A percentile compares a stretch with the other conserved stretches of the same genome.
These are phyloP conservation scores for Rhogogaster chlorosoma DNA, from an alignment of 2,888 invertebrate genomes.

Conservation along the genomic window DNA sequence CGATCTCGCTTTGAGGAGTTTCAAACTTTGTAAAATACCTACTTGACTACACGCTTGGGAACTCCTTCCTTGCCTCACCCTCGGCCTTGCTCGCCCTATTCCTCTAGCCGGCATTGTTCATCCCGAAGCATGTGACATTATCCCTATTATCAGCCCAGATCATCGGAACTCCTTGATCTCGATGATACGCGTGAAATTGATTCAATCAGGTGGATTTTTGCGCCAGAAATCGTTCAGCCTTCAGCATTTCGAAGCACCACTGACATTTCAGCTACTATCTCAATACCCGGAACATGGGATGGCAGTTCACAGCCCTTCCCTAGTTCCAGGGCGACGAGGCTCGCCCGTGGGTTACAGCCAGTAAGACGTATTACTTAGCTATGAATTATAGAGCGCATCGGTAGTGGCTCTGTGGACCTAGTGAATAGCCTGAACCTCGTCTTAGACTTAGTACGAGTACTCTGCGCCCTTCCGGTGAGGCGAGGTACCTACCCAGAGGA, in stretches of 20 bases:
- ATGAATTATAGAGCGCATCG: constrained; percentile 73
- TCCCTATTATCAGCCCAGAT: background rate
- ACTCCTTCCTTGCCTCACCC: constrained; percentile 54
- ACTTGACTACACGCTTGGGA: constrained; percentile 63
- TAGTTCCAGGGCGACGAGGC: constrained; percentile 17
- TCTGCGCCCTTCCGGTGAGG: constrained; percentile 32
- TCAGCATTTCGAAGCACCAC: background rate
- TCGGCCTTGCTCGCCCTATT: background rate
- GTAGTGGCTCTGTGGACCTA: constrained; percentile 61
- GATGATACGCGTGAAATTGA: background rate
- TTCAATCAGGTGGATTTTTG: background rate
- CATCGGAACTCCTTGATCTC: background rate
- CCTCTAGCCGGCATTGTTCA: background rate
- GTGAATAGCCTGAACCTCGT: constrained; percentile 54
- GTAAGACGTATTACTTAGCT: constrained; percentile 75
- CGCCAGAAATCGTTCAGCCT: background rate
- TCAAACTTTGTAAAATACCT: constrained; percentile 73
- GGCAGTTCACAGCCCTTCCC: constrained; percentile 1
- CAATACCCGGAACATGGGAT: background rate
- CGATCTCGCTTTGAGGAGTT: constrained; percentile 69
- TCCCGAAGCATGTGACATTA: background rate
- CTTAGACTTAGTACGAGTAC: constrained; percentile 31
- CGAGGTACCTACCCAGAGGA: background rate
- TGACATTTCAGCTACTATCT: background rate
- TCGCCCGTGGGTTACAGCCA: constrained; percentile 45